Base-by-base conservation (phyloP, 2,888 invertebrate genomes). In the Drosophila multiciliata region DNA sequence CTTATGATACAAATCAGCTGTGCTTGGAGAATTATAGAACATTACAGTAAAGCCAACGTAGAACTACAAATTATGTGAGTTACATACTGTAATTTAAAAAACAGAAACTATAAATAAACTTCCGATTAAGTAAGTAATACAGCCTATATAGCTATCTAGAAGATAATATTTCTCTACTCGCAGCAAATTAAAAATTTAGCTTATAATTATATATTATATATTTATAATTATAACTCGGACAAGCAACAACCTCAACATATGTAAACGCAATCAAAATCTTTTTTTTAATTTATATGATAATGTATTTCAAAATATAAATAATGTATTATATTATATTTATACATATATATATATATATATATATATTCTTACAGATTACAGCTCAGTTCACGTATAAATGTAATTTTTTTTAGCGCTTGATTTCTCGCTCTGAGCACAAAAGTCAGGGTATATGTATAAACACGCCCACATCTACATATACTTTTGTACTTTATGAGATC, bases 1-100 rank as follows among this genome's bases (percentile, higher is more conserved):
- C 79, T 84, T 87, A 75, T 83, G 73, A 69, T 48, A 60, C 20
- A 70, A 69, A 69, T 36, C 23, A 74, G n/a, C 20, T 7, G 1
- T 32, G 17, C 23, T 20, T 9, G 35, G 20, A 49, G 26, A 2
- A 38, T 29, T n/a, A 2, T 38, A 11, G 2, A 11, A 5, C 17
- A 36, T 26, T 55, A 2, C n/a, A 55, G 12, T 29, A 11, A 49
- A 17, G 20, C 20, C 20, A 45, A 15, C 7, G 20, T 20, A 17
- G 9, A 23, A n/a, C 1, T 15, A 26, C 15, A 26, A 17, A 9
- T 17, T 26, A 49, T 17, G 17, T 17, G 26, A 49, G 17, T 17
- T 15, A 26, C 17, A 49, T 26, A 26, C 9, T 1, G 17, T 0
- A 49, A 26, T 5, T 26, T 23, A 2, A 23, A 38, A 7, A 23